phyloP scores from a whole-genome alignment of 2,797 vertebrate species.

The Ctenosaura bakeri region DNA sequence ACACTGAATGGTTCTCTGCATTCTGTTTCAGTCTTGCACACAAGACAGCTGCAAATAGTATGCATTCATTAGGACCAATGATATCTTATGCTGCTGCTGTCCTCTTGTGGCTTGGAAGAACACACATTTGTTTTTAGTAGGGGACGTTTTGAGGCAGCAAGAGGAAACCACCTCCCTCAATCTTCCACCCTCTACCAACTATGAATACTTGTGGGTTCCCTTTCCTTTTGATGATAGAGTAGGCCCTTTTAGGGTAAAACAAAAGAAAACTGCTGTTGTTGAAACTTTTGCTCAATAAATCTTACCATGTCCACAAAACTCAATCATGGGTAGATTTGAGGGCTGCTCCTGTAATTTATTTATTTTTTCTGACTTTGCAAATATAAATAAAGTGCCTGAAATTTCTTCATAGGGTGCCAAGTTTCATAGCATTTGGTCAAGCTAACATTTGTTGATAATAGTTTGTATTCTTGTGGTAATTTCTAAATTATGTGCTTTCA shows the following conservation, averaged over 20 bases:
- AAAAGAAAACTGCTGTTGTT: conserved; percentile 48
- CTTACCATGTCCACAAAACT: conserved; percentile 31
- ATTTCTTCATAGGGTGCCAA: background rate
- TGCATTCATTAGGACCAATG: conserved; percentile 12
- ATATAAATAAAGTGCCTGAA: background rate
- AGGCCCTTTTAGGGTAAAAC: conserved; percentile 38
- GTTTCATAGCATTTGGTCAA: background rate
- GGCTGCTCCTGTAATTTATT: background rate
- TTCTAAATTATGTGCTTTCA: background rate
- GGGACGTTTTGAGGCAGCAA: conserved; percentile 13
- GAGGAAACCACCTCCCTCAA: background rate
- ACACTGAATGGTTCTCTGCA: background rate
- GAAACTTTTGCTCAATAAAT: conserved; percentile 61
- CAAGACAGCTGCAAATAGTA: background rate
- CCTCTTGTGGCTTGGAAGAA: conserved; percentile 69
- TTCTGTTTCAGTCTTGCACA: background rate
- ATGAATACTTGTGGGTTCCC: background rate
- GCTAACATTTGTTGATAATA: background rate
- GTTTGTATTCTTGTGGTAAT: background rate
- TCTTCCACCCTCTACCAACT: background rate
- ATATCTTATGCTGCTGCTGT: conserved; percentile 65
- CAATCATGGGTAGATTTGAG: background rate
- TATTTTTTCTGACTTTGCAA: background rate
- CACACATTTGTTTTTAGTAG: conserved; percentile 26
- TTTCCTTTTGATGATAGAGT: background rate